phyloP scores from a whole-genome alignment of 2,888 invertebrate genomes.

The Drosophila silvestris region DNA sequence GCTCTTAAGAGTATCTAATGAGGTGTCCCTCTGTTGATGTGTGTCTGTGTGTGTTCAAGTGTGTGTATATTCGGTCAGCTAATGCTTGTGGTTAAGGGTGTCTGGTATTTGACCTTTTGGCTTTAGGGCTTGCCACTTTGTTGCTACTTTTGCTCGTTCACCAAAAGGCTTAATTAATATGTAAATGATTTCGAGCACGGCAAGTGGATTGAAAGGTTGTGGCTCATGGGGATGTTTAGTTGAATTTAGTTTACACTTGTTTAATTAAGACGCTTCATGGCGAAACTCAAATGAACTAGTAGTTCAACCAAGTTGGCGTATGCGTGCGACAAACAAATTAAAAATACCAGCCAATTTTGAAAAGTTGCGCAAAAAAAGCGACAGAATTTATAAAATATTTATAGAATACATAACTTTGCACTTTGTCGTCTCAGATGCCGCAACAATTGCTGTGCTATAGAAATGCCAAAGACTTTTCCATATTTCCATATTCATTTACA shows the following conservation, averaged over 20 bases:
- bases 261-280: slow-evolving; percentile 54
- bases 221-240: slow-evolving; percentile 5
- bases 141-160: slow-evolving; percentile 27
- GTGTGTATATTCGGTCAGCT: slow-evolving; percentile 51
- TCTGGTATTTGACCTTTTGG: slow-evolving; percentile 73
- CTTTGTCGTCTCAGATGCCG: slow-evolving; percentile 20
- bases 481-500: slow-evolving; percentile 35
- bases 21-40: slow-evolving; percentile 39
- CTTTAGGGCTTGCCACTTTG: slow-evolving; percentile 52
- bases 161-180: slow-evolving; percentile 78
- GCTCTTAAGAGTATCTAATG: slow-evolving; percentile 61
- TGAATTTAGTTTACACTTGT: slow-evolving; percentile 34
- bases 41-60: slow-evolving; percentile 22
- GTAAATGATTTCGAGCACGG: slow-evolving; percentile 62
- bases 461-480: slow-evolving; percentile 20
- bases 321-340: slow-evolving; percentile 52
- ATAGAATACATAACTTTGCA: slow-evolving; percentile 63
- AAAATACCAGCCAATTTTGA: slow-evolving; percentile 17
- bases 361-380: slow-evolving; percentile 6
- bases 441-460: slow-evolving; percentile 26
- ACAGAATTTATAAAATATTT: slow-evolving; percentile 55
- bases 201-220: slow-evolving; percentile 4
- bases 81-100: slow-evolving; percentile 37
- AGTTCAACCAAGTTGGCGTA: slow-evolving; percentile 19
- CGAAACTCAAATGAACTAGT: slow-evolving; percentile 24